Base-by-base conservation (phyloP, 2,797 vertebrate genomes). In the Erethizon dorsatum region DNA sequence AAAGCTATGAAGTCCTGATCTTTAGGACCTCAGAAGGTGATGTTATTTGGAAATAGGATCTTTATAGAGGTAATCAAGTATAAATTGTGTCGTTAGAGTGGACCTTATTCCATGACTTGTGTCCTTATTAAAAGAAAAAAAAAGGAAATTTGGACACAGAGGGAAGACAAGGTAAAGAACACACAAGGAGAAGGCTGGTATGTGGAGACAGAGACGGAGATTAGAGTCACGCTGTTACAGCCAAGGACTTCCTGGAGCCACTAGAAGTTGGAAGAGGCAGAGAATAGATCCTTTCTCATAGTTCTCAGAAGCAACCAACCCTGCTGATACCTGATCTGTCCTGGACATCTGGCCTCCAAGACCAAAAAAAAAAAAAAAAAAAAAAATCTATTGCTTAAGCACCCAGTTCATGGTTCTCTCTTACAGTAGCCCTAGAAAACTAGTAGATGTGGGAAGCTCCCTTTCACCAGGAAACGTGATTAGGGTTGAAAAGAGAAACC, bases 321-420 rank as follows among this genome's bases (percentile, higher is more conserved):
- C 11, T 17, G 2, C 59, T 1, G 52, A 50, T 41, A n/a, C 2
- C 37, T 37, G 47, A 17, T 45, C 59, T n/a, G 6, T 56, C 63
- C 37, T 37, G 15, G 28, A 73, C 13, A 57, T 65, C 33, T 15
- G 3, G 4, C 31, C 59, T 83, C 50, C 37, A 56, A 94, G 61
- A 56, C 47, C 0, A 2, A 1, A 20, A 83, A 52, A 4, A 2
- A 17, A 41, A 0, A 2, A 1, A 20, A 83, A 52, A 4, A 2
- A 17, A 41, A 77, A 2, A 1, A 33, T 45, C 22, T n/a, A 3
- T 63, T 18, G 45, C 37, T 69, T 22, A 54, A 71, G 73, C 15
- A 28, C 18, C 5, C 6, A 59, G 33, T 14, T 75, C 6, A 2
- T 14, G 37, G 57, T 31, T 26, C 37, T 61, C n/a, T 20, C 52